These are phyloP conservation scores for Brachionus koreanus DNA, from an alignment of 1,140 invertebrate genomes.

Conservation along the genomic window DNA sequence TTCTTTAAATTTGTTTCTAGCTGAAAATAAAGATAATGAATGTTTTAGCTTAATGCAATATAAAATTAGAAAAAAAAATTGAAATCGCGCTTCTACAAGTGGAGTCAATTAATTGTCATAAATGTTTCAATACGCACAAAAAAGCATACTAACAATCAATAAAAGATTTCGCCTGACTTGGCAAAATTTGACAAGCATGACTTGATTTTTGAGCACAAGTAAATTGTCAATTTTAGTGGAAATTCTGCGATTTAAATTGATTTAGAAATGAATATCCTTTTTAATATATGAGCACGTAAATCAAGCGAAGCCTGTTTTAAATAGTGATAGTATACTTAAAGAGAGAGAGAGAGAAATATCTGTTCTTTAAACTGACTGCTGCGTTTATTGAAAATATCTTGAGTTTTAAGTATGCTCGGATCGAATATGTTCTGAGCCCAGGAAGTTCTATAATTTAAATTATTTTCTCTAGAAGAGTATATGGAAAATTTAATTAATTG, in stretches of 20 bases:
- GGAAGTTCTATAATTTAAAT: conserved; percentile 26
- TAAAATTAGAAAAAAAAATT: not conserved
- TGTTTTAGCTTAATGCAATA: conserved; percentile 27
- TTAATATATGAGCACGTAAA: not conserved
- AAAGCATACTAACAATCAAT: not conserved
- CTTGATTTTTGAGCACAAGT: not conserved
- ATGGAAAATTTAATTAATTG: conserved; percentile 31
- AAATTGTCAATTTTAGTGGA: conserved; percentile 25
- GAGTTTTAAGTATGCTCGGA: not conserved
- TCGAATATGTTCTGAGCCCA: not conserved
- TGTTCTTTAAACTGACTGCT: not conserved
- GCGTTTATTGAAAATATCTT: conserved; percentile 3
- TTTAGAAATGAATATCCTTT: conserved; percentile 15
- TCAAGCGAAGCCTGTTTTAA: not conserved
- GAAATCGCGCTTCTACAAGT: not conserved
- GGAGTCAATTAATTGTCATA: conserved; percentile 2
- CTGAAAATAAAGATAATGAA: conserved; percentile 4
- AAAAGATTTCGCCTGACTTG: conserved; percentile 13
- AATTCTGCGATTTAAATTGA: not conserved
- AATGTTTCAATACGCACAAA: conserved; percentile 7
- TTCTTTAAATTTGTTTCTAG: not conserved
- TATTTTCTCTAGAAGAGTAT: conserved; percentile 3
- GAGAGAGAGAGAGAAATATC: not conserved
- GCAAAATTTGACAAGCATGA: conserved; percentile 34
- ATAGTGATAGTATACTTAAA: not conserved